phyloP scores from a whole-genome alignment of 2,888 invertebrate genomes.

The Galerucella nymphaeae region DNA sequence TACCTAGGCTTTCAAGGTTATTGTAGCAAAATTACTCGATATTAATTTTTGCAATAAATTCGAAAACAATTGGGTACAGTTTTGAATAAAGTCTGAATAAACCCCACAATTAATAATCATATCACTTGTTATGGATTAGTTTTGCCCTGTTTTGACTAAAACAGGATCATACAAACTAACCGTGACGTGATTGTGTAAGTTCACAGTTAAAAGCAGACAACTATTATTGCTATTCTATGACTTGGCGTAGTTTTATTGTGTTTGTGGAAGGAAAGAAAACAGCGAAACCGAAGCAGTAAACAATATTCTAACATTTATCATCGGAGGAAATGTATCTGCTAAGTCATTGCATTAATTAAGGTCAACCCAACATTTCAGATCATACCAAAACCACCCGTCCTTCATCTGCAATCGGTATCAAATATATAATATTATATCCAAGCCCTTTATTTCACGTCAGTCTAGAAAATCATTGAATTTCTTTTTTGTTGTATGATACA shows the following conservation, averaged over 20 bases:
- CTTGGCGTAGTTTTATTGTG: conserved; percentile 23
- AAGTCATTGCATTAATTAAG: conserved; percentile 38
- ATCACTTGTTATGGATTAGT: not conserved
- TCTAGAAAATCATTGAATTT: conserved; percentile 30
- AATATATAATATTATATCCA: conserved; percentile 33
- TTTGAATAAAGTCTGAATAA: too few species aligned
- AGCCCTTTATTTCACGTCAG: conserved; percentile 35
- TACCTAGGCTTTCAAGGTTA: too few species aligned
- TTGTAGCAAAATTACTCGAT: too few species aligned
- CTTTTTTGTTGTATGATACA: not conserved
- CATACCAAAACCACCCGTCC: conserved; percentile 32
- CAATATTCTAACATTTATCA: conserved; percentile 34
- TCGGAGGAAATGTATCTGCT: conserved; percentile 31
- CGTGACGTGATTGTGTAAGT: not conserved
- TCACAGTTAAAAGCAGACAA: too few species aligned
- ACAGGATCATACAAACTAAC: not conserved
- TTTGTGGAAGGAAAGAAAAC: conserved; percentile 21
- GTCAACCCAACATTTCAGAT: conserved; percentile 34
- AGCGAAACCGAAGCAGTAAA: conserved; percentile 25
- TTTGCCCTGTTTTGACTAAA: not conserved
- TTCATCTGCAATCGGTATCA: conserved; percentile 35
- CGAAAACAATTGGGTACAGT: too few species aligned
- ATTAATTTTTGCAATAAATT: too few species aligned
- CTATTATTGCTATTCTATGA: not conserved
- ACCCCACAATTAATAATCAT: not conserved